Evolutionary conservation across 1,140 invertebrate species (phyloP), one percentile per base, ranked within the genome.

Genomic region (Drosophila auraria): DNA sequence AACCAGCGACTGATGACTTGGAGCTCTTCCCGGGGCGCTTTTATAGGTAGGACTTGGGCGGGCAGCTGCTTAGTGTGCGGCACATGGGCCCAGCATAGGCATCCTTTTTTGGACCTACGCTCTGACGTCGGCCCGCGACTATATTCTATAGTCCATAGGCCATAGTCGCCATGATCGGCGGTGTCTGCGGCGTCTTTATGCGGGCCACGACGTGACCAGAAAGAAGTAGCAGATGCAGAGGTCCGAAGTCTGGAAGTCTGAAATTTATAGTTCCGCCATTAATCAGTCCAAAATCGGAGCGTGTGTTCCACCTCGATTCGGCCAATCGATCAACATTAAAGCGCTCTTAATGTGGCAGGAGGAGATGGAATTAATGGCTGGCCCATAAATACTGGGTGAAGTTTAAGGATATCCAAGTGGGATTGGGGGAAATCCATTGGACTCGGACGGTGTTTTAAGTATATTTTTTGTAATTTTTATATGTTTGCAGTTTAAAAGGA

Each of bases 221-320:
- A 89, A 89, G 65, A 75, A 62, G 50, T 83, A 87, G 59, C 81
- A 83, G 78, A 72, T 75, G 81, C 71, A 51, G 69, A 61, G 23
- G 45, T 72, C 68, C 68, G 45, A 44, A 38, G 54, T 66, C 74
- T 84, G 82, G 57, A 84, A 64, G 60, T 38, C 72, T 59, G 45
- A 42, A 74, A 87, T 87, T 87, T 87, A 87, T 87, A 86, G 83
- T 89, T 89, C 71, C 79, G 78, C 75, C 86, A 89, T 84, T 79
- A 90, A 90, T 86, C 87, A 91, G 65, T 86, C 86, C 82, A 80
- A 90, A 86, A 80, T 72, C 79, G 68, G 61, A 77, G 57, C 64
- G 71, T 63, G 33, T 60, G 61, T 42, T 57, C 50, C 47, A 42
- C 53, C 17, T 23, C 69, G 45, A 33, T 53, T 25, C 38, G 42